These are phyloP conservation scores for Aurelia sp. DNA, from an alignment of 30 jellyfish, hydroid and myxozoan species.

Conservation along the genomic window DNA sequence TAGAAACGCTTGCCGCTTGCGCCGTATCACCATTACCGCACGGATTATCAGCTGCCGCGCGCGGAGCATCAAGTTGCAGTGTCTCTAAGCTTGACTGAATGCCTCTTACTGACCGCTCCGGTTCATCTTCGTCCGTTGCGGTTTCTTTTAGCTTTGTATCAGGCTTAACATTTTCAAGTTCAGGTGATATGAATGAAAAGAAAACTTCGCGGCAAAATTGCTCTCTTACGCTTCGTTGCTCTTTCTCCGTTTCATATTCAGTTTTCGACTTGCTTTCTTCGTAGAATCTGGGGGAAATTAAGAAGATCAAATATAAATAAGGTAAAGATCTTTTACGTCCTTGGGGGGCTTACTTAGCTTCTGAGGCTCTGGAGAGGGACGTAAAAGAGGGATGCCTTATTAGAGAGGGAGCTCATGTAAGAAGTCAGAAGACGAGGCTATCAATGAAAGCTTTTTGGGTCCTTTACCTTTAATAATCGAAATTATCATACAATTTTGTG, in stretches of 20 bases:
- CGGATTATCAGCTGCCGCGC: constrained; percentile 5
- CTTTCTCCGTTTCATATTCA: constrained; percentile 59
- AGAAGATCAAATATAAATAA: too few relatives aligned
- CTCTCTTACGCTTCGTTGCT: constrained; percentile 58
- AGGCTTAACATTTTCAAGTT: constrained; percentile 41
- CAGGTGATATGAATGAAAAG: constrained; percentile 84
- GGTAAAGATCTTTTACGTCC: too few relatives aligned
- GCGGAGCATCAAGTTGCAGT: constrained; percentile 30
- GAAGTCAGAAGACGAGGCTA: too few relatives aligned
- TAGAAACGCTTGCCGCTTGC: constrained; percentile 54
- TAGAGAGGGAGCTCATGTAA: too few relatives aligned
- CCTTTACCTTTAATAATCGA: too few relatives aligned
- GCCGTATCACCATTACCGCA: constrained; percentile 41
- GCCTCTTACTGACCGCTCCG: constrained; percentile 21
- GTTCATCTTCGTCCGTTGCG: background rate
- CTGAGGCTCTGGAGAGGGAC: too few relatives aligned
- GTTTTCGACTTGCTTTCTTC: constrained; percentile 56
- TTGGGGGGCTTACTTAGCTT: too few relatives aligned
- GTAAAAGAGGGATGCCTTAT: too few relatives aligned
- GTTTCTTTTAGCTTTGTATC: constrained; percentile 6
- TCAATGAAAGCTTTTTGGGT: too few relatives aligned
- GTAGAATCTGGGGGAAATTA: constrained; percentile 54
- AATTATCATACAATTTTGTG: too few relatives aligned
- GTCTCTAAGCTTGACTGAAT: constrained; percentile 25
- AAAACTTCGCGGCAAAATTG: constrained; percentile 82